phyloP scores from a whole-genome alignment of 1,140 invertebrate genomes.

The Drosophila chauvacae region DNA sequence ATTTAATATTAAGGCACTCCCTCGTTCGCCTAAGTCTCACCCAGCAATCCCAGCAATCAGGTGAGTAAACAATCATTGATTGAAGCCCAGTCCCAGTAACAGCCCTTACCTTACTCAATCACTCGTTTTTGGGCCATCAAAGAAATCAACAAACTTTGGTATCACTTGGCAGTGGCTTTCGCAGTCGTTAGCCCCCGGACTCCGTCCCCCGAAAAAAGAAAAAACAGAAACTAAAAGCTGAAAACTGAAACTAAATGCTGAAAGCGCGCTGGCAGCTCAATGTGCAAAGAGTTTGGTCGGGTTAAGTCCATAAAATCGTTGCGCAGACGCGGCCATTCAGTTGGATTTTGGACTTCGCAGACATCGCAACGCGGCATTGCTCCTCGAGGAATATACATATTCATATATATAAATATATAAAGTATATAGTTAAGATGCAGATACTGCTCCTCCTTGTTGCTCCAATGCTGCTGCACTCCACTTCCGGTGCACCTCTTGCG shows the following conservation, averaged over 20 bases:
- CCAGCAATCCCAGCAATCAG: background rate
- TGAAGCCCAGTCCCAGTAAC: background rate
- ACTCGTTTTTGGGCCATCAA: conserved; percentile 8
- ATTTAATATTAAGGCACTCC: background rate
- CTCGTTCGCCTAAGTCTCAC: background rate
- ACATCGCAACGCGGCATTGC: conserved; percentile 18
- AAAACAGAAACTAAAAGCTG: conserved; percentile 14
- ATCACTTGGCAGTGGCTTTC: conserved; percentile 29
- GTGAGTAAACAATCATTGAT: conserved; percentile 5
- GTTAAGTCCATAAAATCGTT: conserved; percentile 75
- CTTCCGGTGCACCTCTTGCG: conserved; percentile 38
- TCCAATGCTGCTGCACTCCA: background rate
- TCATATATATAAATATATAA: background rate
- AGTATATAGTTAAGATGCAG: background rate
- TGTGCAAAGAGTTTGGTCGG: conserved; percentile 42
- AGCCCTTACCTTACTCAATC: conserved; percentile 9
- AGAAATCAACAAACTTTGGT: conserved; percentile 5
- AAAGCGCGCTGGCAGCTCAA: conserved; percentile 34
- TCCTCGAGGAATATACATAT: background rate
- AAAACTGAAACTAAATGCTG: conserved; percentile 20
- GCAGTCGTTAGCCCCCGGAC: conserved; percentile 22
- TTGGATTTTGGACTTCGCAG: conserved; percentile 62
- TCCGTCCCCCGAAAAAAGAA: background rate
- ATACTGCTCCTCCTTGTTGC: conserved; percentile 10
- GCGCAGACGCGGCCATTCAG: conserved; percentile 73